Base-by-base conservation (phyloP, 2,113 vertebrate genomes). In the Natator depressus region DNA sequence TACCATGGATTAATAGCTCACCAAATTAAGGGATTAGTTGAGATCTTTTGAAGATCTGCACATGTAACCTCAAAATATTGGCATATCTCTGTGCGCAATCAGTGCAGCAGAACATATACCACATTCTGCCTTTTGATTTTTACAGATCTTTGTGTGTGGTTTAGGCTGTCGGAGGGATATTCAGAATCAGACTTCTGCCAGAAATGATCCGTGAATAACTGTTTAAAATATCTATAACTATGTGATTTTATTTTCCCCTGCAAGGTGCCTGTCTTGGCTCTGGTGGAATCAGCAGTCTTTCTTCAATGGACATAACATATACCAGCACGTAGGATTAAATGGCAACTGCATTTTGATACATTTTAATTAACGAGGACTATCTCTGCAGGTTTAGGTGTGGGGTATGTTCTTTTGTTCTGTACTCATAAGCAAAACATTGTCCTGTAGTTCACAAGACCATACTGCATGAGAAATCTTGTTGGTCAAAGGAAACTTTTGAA, bases 151-250 rank as follows among this genome's bases (percentile, higher is more conserved):
- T 0, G 76, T 82, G 85, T 65, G 89, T 65, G 89, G 93, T 1
- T 75, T 76, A 16, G 81, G 75, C 89, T 31, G 80, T 7, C 80
- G 55, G 84, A 75, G 80, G 85, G 57, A 75, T 91, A 57, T 88
- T 90, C 85, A 75, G 76, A 54, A 81, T 12, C 93, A 76, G 93
- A 85, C 85, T 88, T 10, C 89, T 88, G 93, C 89, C 93, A 88
- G 85, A 42, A 76, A 82, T 6, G 76, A 88, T 85, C 35, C 50
- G 85, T 1, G 11, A 62, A 13, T 86, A 65, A 82, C 89, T 27
- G 42, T 78, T 78, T 42, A 47, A 47, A 78, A 46, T 50, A 78
- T 42, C 85, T 88, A 5, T 50, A 65, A 62, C 76, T 4, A 86
- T n/a, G 85, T 65, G 42, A 82, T 78, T 91, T 85, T 55, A 79